Conservation (phyloP, 2,888 invertebrate genomes). For the Caenorhabditis sp. region DNA sequence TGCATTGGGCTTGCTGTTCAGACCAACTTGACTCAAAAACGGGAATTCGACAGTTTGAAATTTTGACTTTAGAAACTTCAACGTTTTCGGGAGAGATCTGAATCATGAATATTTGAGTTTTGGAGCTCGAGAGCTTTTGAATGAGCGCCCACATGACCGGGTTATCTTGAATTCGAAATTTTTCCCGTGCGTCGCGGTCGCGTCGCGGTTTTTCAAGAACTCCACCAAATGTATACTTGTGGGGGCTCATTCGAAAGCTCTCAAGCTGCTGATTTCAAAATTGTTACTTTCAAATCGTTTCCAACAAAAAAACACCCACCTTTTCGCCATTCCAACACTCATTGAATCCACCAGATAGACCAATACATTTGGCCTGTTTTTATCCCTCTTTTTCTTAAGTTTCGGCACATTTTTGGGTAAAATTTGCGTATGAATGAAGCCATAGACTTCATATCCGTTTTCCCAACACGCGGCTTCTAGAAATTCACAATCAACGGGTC, state of each 20-base stretch:
- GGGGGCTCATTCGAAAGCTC: background rate
- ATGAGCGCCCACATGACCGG: background rate
- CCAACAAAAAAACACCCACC: background rate
- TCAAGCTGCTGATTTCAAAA: background rate
- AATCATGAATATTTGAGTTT: background rate
- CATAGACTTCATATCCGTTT: background rate
- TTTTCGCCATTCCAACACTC: conserved; percentile 6
- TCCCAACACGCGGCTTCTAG: background rate
- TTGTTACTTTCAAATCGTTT: background rate
- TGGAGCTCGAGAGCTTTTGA: background rate
- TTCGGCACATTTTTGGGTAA: background rate
- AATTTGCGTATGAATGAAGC: background rate
- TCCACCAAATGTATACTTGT: background rate
- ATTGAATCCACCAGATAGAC: background rate
- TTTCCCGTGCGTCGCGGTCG: background rate
- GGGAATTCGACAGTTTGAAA: background rate
- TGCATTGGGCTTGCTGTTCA: conserved; percentile 11
- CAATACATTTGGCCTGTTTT: conserved; percentile 1
- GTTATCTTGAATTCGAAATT: background rate
- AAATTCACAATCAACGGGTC: background rate
- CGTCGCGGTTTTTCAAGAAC: background rate
- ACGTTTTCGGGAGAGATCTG: background rate
- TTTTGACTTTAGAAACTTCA: background rate
- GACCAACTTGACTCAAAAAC: conserved; percentile 10
- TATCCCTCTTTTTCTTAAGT: background rate